Evolutionary conservation across 2,888 invertebrate species (phyloP), one percentile per base, ranked within the genome.

Genomic region (Drosophila nigricruria): DNA sequence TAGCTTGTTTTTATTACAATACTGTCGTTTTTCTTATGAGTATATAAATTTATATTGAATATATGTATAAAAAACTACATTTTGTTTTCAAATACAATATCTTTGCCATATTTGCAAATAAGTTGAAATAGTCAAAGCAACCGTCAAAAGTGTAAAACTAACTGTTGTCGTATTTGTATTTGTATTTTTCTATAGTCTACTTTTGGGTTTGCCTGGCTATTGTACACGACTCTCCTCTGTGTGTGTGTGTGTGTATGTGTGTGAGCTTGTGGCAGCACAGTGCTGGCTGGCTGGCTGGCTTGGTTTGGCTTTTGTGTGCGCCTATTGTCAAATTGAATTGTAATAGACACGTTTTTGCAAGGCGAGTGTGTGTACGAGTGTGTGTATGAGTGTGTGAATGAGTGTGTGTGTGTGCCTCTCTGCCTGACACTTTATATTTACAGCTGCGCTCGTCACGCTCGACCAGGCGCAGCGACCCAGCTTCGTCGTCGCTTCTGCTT

Each of bases 311-410:
- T 88, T 85, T 85, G 84, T 88, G 84, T 82, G 84, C 83, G 86
- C 88, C 85, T 87, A 87, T 88, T 88, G 89, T 89, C 87, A 89
- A 88, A 88, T 88, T 88, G 87, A 88, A 88, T 88, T 88, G 87
- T 88, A 88, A 88, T 88, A 88, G 89, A 88, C 87, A 88, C 87
- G 87, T 88, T 88, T 85, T 80, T 76, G 71, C 81, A 65, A 49
- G 53, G 65, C 67, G 61, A 74, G 58, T 36, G 40, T 73, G 16
- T 62, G 27, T 43, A n/a, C 47, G 12, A 58, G 63, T 68, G 42
- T 66, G 25, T 8, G 20, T 42, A 5, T 12, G 20, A 5, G 42
- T 20, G 42, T 43, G 43, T 14, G 38, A n/a, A 8, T 38, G n/a
- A 2, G 32, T 58, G 54, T 56, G 52, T 5, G 18, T 65, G 47